Percentiles rank a stretch among this genome's conserved stretches.
Conservation (phyloP, 2,888 invertebrate genomes). For the Phoronis australis region DNA sequence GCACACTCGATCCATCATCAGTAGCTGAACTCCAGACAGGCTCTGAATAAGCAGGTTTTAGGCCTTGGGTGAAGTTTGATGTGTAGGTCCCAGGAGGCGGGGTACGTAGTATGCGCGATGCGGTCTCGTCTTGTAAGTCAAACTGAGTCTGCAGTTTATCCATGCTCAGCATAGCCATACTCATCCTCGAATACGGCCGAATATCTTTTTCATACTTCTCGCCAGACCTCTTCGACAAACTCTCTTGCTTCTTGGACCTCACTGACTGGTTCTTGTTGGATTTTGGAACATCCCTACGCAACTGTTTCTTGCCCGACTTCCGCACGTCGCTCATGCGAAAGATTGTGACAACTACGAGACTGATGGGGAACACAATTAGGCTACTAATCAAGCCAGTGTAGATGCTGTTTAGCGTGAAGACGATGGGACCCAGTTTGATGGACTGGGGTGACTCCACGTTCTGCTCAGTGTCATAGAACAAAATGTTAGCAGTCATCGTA, state of each 20-base stretch:
- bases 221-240: too few relatives aligned
- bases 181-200: too few relatives aligned
- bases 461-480: conserved; percentile 31
- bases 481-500: conserved; percentile 49
- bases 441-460: conserved; percentile 5
- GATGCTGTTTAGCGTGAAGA: conserved; percentile 35
- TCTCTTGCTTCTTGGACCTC: too few relatives aligned
- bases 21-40: too few relatives aligned
- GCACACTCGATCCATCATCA: too few relatives aligned
- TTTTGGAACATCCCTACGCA: too few relatives aligned
- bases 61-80: too few relatives aligned
- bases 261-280: background rate
- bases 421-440: conserved; percentile 44
- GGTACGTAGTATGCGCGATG: conserved; percentile 13
- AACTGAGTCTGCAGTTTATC: conserved; percentile 8
- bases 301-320: too few relatives aligned
- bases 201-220: too few relatives aligned
- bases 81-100: too few relatives aligned
- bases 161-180: background rate
- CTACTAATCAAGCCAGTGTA: conserved; percentile 14
- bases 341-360: conserved; percentile 16
- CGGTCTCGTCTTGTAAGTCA: conserved; percentile 10
- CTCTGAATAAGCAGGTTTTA: too few relatives aligned
- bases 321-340: conserved; percentile 11
- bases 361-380: conserved; percentile 18